These are phyloP conservation scores for Hylyphantes graminicola DNA, from an alignment of 1,140 invertebrate genomes.

Conservation along the genomic window DNA sequence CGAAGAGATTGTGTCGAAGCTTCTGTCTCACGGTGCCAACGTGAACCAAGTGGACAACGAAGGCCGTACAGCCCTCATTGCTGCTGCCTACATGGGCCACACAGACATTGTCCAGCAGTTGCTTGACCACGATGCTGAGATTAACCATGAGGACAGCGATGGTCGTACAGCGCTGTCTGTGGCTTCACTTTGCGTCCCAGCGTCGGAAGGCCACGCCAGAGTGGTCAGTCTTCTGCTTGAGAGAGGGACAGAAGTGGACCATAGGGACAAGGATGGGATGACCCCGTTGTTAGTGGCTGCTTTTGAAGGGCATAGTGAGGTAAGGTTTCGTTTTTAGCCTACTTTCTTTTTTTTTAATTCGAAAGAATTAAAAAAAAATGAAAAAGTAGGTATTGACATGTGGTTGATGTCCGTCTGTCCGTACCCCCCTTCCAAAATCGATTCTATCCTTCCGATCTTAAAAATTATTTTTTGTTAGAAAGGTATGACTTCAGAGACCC, in stretches of 20 bases:
- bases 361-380: too few relatives aligned
- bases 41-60: conserved; percentile 90
- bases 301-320: conserved; percentile 85
- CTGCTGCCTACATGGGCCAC: conserved; percentile 73
- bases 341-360: too few relatives aligned
- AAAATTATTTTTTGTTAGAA: too few relatives aligned
- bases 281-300: conserved; percentile 93
- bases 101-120: conserved; percentile 69
- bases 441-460: too few relatives aligned
- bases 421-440: too few relatives aligned
- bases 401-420: too few relatives aligned
- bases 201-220: conserved; percentile 76
- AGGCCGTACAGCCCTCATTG: conserved; percentile 76
- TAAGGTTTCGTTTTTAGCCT: conserved; percentile 8
- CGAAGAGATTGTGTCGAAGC: conserved; percentile 87
- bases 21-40: conserved; percentile 86
- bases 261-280: conserved; percentile 91
- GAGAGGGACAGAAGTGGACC: conserved; percentile 85
- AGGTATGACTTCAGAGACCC: too few relatives aligned
- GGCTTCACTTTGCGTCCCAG: conserved; percentile 89
- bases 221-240: conserved; percentile 83
- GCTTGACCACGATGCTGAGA: conserved; percentile 67
- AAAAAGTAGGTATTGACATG: too few relatives aligned
- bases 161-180: conserved; percentile 85
- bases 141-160: conserved; percentile 65